A percentile compares a stretch with the other conserved stretches of the same genome.
These are phyloP conservation scores for Mellivora capensis DNA, from an alignment of 2,113 vertebrate genomes.

Conservation along the genomic window DNA sequence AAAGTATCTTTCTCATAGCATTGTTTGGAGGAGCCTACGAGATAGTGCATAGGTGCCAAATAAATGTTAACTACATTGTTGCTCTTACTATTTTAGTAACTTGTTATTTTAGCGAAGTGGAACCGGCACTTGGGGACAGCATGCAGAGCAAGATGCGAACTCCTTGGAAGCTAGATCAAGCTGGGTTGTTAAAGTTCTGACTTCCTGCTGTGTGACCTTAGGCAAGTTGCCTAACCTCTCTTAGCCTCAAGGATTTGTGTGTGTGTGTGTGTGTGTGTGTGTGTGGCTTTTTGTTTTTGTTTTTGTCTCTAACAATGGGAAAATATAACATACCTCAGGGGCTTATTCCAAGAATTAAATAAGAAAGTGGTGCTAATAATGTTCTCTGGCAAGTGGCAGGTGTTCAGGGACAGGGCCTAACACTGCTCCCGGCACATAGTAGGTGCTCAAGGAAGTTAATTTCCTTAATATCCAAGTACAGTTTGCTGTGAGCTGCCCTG, in stretches of 20 bases:
- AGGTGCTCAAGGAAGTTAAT: background rate
- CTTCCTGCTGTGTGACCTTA: background rate
- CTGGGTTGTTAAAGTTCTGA: background rate
- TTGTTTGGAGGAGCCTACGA: background rate
- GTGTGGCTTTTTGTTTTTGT: background rate
- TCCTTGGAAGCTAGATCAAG: background rate
- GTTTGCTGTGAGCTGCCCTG: background rate
- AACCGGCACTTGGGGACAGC: background rate
- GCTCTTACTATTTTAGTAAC: background rate
- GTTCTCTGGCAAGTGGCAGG: background rate
- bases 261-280: too few species aligned
- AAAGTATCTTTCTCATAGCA: background rate
- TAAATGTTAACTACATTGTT: too few species aligned
- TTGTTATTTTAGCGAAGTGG: background rate
- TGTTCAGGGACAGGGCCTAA: background rate
- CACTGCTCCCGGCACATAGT: background rate
- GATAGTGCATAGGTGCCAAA: background rate
- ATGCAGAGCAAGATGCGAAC: background rate
- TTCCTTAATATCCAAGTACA: background rate
- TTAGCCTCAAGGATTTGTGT: background rate
- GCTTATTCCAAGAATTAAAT: background rate
- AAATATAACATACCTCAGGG: background rate
- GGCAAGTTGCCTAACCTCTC: background rate
- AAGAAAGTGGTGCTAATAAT: background rate
- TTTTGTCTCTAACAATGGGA: background rate